These are phyloP conservation scores for Drosophila arizonae DNA, from an alignment of 1,140 invertebrate species.

Conservation along the genomic window DNA sequence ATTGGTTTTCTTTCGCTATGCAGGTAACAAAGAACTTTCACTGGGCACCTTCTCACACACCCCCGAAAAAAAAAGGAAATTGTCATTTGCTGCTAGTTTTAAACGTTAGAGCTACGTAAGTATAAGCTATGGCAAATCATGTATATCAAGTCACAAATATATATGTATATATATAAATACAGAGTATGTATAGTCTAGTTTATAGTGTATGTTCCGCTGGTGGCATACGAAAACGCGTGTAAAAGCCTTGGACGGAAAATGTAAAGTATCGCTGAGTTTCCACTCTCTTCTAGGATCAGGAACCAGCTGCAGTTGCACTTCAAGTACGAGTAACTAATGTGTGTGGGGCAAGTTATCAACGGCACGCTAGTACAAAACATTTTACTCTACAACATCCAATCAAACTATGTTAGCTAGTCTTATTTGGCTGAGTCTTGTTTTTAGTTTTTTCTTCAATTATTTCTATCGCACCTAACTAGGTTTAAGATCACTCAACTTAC, in stretches of 20 bases:
- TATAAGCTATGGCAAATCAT: conserved; percentile 63
- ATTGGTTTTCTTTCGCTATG: conserved; percentile 35
- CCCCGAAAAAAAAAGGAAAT: conserved; percentile 17
- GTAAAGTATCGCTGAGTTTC: conserved; percentile 45
- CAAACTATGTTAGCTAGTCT: conserved; percentile 47
- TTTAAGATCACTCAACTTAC: conserved; percentile 51
- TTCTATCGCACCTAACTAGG: conserved; percentile 35
- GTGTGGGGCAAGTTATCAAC: conserved; percentile 33
- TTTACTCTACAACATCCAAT: conserved; percentile 25
- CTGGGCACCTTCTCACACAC: conserved; percentile 35
- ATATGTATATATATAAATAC: conserved; percentile 16
- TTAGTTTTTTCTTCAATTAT: conserved; percentile 8
- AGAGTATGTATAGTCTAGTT: conserved; percentile 21
- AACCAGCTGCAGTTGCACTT: conserved; percentile 52
- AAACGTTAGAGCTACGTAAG: conserved; percentile 17
- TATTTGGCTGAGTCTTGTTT: conserved; percentile 49
- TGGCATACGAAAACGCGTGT: conserved; percentile 22
- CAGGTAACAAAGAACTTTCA: conserved; percentile 57
- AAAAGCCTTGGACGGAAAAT: conserved; percentile 66
- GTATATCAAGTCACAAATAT: conserved; percentile 48
- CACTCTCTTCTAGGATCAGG: conserved; percentile 14
- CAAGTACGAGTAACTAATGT: conserved; percentile 34
- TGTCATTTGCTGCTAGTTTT: conserved; percentile 9
- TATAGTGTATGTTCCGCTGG: conserved; percentile 45
- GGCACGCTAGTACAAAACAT: conserved; percentile 14